A percentile compares a stretch with the other conserved stretches of the same genome.
Evolutionary conservation across 2,797 vertebrate genomes (phyloP).

Genomic region (Cheirogaleus major): DNA sequence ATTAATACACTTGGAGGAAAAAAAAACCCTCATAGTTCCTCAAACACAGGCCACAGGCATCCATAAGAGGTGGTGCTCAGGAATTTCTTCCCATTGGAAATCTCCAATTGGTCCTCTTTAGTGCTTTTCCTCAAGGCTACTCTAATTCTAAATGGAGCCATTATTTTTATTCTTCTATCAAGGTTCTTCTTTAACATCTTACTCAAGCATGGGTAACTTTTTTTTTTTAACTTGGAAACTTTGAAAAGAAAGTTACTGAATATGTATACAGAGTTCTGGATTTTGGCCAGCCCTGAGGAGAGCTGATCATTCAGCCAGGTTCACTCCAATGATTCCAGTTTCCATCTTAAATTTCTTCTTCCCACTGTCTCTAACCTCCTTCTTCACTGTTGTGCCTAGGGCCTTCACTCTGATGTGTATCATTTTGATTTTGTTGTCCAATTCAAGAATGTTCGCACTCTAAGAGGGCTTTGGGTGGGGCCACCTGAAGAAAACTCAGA

Average conservation of each 20-base stretch:
- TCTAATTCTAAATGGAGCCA: not conserved
- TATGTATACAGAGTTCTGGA: not conserved
- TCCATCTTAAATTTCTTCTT: not conserved
- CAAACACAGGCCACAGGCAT: not conserved
- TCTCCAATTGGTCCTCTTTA: not conserved
- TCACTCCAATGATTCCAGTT: not conserved
- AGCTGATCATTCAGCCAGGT: not conserved
- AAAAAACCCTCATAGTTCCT: not conserved
- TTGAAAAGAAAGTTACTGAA: not conserved
- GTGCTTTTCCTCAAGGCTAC: not conserved
- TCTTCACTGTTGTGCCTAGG: not conserved
- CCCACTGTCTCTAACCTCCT: not conserved
- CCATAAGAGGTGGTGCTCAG: not conserved
- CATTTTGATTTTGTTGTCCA: not conserved
- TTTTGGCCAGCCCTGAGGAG: not conserved
- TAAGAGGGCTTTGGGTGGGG: not conserved
- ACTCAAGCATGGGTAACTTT: not conserved
- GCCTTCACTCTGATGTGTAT: not conserved
- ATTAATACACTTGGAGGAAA: not conserved
- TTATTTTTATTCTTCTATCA: not conserved
- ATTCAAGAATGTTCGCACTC: not conserved
- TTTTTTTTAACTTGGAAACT: constrained; percentile 19
- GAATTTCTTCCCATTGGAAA: not conserved
- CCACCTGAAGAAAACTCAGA: not conserved
- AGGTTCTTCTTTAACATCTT: constrained; percentile 28